Percentiles rank a stretch among this genome's conserved stretches.
Conservation (phyloP, 2,797 vertebrate species). For the Poecilia gillii region DNA sequence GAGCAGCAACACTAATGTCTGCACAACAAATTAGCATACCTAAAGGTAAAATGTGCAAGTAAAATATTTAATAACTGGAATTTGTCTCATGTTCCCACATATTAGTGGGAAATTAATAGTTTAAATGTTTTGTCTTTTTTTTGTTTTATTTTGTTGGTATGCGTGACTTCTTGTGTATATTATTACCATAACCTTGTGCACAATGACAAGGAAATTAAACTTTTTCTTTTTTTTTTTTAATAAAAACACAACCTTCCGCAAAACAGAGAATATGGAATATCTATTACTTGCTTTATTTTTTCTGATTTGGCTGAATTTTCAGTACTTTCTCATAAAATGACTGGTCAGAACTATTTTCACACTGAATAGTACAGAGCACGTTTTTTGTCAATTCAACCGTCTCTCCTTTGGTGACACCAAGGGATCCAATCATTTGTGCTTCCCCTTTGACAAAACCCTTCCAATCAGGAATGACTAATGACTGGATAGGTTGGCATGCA, state of each 20-base stretch:
- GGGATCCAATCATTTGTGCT: slow-evolving; percentile 62
- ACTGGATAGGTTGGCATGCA: slow-evolving; percentile 75
- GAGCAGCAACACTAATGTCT: slow-evolving; percentile 17
- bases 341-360: slow-evolving; percentile 23
- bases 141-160: slow-evolving; percentile 6
- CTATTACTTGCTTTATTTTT: neutral
- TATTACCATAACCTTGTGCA: neutral
- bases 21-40: slow-evolving; percentile 7
- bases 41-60: slow-evolving; percentile 10
- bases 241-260: neutral
- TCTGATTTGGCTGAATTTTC: neutral
- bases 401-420: slow-evolving; percentile 39
- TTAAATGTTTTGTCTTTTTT: neutral
- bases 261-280: neutral
- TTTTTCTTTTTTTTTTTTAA: neutral
- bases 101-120: slow-evolving; percentile 2
- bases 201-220: neutral
- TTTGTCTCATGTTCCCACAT: neutral
- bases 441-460: slow-evolving; percentile 72
- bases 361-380: slow-evolving; percentile 37
- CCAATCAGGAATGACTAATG: slow-evolving; percentile 85
- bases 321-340: slow-evolving; percentile 25
- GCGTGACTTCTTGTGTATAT: neutral
- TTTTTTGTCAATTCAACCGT: slow-evolving; percentile 48
- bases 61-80: neutral